Base-by-base conservation (phyloP, 2,797 vertebrate genomes). In the Thripadectes ignobilis region DNA sequence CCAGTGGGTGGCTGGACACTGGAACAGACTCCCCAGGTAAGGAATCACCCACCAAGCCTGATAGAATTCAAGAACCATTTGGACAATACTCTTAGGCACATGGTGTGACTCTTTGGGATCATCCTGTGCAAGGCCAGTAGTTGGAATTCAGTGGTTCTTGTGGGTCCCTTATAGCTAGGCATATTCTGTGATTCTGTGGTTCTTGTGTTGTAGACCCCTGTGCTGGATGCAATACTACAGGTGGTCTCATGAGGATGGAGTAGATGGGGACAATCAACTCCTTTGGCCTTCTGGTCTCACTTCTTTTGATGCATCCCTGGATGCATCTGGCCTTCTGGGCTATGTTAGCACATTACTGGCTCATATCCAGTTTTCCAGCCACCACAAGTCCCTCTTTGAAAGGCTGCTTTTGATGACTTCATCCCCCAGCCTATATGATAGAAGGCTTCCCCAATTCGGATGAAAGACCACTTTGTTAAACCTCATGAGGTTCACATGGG, bases 211-310 rank as follows among this genome's bases (percentile, higher is more conserved):
- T 46, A 34, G 19, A 18, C 6, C 8, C 3, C 15, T 32, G 43
- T 17, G 15, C 7, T 57, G n/a, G 3, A 34, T 4, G 5, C 13
- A 66, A 13, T 27, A 15, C 38, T 54, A 34, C 24, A 62, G 5
- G 1, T 15, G 14, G 6, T 54, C 23, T 63, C 14, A 30, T 15
- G 26, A n/a, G 7, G n/a, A 27, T 2, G 4, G 23, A n/a, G 20
- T 20, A 69, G 12, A 62, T 6, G 27, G 9, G 6, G 10, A 55
- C 7, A 77, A 34, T 30, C 12, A 11, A 7, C 3, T 43, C 24
- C 4, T 3, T n/a, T 15, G 5, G 12, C 3, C 15, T 58, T 7
- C 15, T 63, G 30, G 2, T 38, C 14, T 4, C 2, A 2, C 17
- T 77, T n/a, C 19, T 46, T 46, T 76, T 43, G 17, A 27, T 45